Percentiles rank a stretch among this genome's conserved stretches.
Evolutionary conservation across 2,797 vertebrate species (phyloP).

Genomic region (Brachymystax lenok): DNA sequence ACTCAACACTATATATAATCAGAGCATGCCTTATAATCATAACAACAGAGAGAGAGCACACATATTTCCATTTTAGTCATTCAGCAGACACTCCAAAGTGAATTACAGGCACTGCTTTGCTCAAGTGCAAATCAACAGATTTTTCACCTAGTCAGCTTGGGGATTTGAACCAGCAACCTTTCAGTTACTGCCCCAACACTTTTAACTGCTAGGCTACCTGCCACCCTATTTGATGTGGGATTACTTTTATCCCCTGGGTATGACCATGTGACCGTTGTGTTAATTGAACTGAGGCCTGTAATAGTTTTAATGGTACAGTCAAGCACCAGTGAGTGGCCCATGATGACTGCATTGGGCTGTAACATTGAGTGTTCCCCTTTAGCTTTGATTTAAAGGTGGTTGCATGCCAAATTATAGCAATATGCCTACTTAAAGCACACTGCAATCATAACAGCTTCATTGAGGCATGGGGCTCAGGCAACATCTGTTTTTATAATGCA

Average conservation of each 20-base stretch:
- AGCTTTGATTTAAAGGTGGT: constrained; percentile 19
- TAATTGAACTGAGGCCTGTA: constrained; percentile 10
- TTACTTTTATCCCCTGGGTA: constrained; percentile 5
- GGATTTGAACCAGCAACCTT: too few relatives aligned
- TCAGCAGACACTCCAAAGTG: too few relatives aligned
- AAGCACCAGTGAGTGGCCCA: constrained; percentile 17
- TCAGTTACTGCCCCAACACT: too few relatives aligned
- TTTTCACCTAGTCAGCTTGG: too few relatives aligned
- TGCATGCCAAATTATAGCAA: constrained; percentile 17
- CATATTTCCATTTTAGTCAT: too few relatives aligned
- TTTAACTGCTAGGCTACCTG: too few relatives aligned
- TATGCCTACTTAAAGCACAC: not conserved
- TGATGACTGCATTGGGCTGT: constrained; percentile 14
- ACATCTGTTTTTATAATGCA: constrained; percentile 1
- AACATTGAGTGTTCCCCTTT: constrained; percentile 7
- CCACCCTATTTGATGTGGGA: not conserved
- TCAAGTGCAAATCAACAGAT: too few relatives aligned
- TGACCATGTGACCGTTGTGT: constrained; percentile 17
- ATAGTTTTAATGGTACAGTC: constrained; percentile 16
- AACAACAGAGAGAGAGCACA: not conserved
- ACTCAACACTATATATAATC: not conserved
- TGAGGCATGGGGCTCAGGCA: not conserved
- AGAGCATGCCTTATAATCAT: not conserved
- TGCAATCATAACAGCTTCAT: not conserved
- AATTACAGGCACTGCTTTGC: too few relatives aligned